Base-by-base conservation (phyloP, 2,113 vertebrate genomes). In the Hystrix brachyura region DNA sequence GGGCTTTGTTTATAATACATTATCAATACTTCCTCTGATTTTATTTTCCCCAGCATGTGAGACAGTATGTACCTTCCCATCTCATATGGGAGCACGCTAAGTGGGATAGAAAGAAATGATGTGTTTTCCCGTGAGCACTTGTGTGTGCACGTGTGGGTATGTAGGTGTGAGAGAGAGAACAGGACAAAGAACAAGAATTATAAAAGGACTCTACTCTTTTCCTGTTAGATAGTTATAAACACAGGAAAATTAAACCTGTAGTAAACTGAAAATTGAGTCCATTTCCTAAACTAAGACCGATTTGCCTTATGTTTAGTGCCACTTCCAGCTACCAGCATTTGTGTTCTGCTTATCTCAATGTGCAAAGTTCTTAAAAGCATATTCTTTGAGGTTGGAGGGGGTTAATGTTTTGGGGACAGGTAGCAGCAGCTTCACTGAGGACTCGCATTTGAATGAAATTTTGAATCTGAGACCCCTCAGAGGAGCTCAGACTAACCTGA, bases 401-500 rank as follows among this genome's bases (percentile, higher is more conserved):
- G 32, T 51, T 53, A 71, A 38, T 84, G 25, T 55, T 80, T 92
- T n/a, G 67, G 64, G 7, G 12, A 90, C n/a, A 51, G 19, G 27
- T 23, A 19, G 65, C 17, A n/a, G 3, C n/a, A 19, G 15, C 4
- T 78, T 18, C 53, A 51, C 10, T 82, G 65, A 91, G 43, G 64
- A 87, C 59, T 38, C 21, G 29, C 46, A 60, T 82, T 85, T 69
- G 69, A 90, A 67, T 53, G n/a, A 67, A 34, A 91, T 87, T 95
- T 85, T 65, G 25, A 95, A 91, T 19, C 51, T 48, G 80, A 86
- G 88, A 83, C 59, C 62, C 57, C 76, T 86, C 43, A 65, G 7
- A 79, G 78, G 89, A 95, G 95, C 72, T 92, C 53, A 80, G 25
- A 89, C 4, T 65, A 87, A 93, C 78, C 90, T 27, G 48, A 71